These are phyloP conservation scores for Clarias fuscus DNA, from an alignment of 2,797 vertebrate genomes.

Conservation along the genomic window DNA sequence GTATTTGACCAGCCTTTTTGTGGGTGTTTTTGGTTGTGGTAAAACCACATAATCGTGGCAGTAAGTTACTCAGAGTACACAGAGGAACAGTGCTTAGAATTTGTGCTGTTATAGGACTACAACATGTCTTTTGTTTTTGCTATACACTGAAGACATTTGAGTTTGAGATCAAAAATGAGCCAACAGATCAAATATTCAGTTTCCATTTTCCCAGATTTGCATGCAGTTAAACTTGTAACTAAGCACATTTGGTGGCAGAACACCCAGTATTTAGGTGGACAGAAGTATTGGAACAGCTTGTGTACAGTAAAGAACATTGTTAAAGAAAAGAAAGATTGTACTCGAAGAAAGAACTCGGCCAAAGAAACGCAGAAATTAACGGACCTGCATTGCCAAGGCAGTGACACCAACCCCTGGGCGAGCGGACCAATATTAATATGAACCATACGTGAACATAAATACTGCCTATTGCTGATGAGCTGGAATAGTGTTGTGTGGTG, in stretches of 20 bases:
- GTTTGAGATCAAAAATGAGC: neutral
- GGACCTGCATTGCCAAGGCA: too few relatives aligned
- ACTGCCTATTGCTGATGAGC: too few relatives aligned
- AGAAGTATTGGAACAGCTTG: too few relatives aligned
- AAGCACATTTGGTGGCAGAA: neutral
- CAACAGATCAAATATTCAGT: neutral
- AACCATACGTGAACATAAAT: too few relatives aligned
- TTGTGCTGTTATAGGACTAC: neutral
- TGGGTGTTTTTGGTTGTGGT: neutral
- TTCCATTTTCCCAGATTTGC: neutral
- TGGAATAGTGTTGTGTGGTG: too few relatives aligned
- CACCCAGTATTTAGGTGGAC: neutral
- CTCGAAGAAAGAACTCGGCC: too few relatives aligned
- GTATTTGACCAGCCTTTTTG: neutral
- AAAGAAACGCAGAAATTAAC: too few relatives aligned
- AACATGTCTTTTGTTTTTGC: neutral
- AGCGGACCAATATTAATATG: too few relatives aligned
- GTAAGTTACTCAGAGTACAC: neutral
- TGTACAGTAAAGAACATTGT: too few relatives aligned
- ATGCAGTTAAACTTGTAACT: neutral
- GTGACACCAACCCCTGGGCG: too few relatives aligned
- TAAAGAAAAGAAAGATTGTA: too few relatives aligned
- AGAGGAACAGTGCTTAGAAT: neutral
- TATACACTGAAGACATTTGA: neutral
- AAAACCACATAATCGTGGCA: neutral